Conservation (phyloP, 2,888 invertebrate species). For the Synanthedon myopaeformis region DNA sequence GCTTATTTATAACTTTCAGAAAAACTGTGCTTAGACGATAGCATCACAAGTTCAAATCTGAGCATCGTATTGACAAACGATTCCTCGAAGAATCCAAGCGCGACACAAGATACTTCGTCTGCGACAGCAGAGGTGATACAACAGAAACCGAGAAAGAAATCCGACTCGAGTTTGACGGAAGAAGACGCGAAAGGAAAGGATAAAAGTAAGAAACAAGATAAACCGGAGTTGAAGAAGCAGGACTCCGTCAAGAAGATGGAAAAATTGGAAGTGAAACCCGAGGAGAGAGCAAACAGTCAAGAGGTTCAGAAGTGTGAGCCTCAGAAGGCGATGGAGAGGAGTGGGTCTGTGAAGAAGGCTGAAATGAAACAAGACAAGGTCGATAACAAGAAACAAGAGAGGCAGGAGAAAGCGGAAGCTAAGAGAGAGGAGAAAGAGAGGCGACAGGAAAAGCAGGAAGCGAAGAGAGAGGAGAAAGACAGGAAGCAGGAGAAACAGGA, state of each 20-base stretch:
- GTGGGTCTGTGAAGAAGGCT: conserved; percentile 41
- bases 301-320: conserved; percentile 14
- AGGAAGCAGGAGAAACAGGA: conserved; percentile 42
- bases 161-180: conserved; percentile 55
- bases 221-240: conserved; percentile 7
- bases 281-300: conserved; percentile 18
- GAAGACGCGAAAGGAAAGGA: conserved; percentile 43
- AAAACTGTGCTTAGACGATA: conserved; percentile 20
- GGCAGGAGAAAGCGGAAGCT: conserved; percentile 8
- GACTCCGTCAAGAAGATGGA: conserved; percentile 38
- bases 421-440: conserved; percentile 22
- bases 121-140: conserved; percentile 10
- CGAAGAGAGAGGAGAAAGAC: conserved; percentile 25
- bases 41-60: conserved; percentile 15
- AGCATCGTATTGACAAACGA: no score
- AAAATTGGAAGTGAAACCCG: conserved; percentile 21
- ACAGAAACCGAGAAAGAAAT: conserved; percentile 47
- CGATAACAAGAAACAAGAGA: conserved; percentile 24
- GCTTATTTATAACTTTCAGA: conserved; percentile 19
- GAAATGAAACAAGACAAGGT: conserved; percentile 45
- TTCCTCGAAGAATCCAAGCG: conserved; percentile 20
- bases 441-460: conserved; percentile 10
- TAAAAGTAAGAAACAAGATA: conserved; percentile 34
- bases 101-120: conserved; percentile 17
- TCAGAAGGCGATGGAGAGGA: conserved; percentile 26